Evolutionary conservation across 2,797 vertebrate species (phyloP).

Genomic region (Leuciscus waleckii): DNA sequence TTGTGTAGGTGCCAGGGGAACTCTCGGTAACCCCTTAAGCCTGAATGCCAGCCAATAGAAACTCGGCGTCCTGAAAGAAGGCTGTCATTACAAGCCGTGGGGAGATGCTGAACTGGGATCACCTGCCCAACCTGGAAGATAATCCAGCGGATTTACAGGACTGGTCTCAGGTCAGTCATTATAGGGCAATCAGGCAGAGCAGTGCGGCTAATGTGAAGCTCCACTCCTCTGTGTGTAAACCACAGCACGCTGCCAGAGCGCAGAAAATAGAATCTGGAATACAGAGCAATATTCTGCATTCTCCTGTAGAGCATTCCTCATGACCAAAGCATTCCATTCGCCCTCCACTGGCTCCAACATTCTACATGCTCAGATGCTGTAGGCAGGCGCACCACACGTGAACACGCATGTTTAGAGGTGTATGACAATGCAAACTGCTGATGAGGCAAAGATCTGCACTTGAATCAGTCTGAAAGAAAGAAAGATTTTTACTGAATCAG

Average conservation of each 20-base stretch:
- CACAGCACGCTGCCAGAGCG: slow-evolving; percentile 23
- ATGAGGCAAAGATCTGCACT: neutral
- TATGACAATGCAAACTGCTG: neutral
- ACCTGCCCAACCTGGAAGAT: slow-evolving; percentile 36
- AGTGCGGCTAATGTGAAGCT: slow-evolving; percentile 35
- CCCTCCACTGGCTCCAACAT: slow-evolving; percentile 18
- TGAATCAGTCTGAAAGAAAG: neutral
- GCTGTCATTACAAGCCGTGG: slow-evolving; percentile 53
- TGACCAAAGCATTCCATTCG: slow-evolving; percentile 34
- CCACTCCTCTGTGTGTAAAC: slow-evolving; percentile 33
- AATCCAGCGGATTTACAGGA: slow-evolving; percentile 5
- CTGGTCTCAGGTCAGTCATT: slow-evolving; percentile 51
- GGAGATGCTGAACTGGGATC: slow-evolving; percentile 37
- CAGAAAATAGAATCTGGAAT: slow-evolving; percentile 45
- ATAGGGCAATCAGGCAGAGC: slow-evolving; percentile 43
- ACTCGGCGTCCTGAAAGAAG: slow-evolving; percentile 59
- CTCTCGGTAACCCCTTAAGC: slow-evolving; percentile 74
- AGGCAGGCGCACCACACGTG: neutral
- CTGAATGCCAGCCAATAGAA: slow-evolving; percentile 73
- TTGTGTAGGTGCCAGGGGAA: slow-evolving; percentile 71
- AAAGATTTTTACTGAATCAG: neutral
- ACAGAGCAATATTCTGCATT: slow-evolving; percentile 11
- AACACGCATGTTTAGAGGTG: neutral
- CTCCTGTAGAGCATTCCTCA: slow-evolving; percentile 32
- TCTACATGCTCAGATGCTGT: slow-evolving; percentile 21